Evolutionary conservation across 2,797 vertebrate genomes (phyloP), one percentile per base, ranked within the genome.

Genomic region (Parambassis ranga): DNA sequence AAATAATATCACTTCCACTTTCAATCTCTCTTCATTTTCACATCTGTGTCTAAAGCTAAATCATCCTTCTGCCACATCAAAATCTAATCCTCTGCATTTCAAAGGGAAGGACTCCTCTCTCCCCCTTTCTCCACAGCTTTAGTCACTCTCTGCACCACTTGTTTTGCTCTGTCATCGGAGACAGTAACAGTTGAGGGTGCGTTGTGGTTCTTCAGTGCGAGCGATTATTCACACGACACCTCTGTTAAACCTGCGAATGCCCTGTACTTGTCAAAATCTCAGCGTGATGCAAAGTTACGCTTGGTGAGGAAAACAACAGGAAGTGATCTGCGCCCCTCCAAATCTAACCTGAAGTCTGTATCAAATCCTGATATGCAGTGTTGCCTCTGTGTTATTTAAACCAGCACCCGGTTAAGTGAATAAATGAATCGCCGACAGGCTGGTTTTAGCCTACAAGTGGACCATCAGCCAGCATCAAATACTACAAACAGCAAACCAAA

Each of bases 251-350:
- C 65, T 19, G 75, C 1, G 69, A 87, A 69, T 74, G 71, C 63
- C 69, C 66, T 79, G 77, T 81, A 80, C 75, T 79, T 84, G 73
- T 82, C 65, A 79, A 72, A 75, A 75, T 71, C 64, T 50, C 72
- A 71, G 58, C n/a, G 43, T 64, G 72, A 75, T 58, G 60, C 58
- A 57, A 36, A 76, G 49, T 60, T 66, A 69, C 10, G 13, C 59
- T 55, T 8, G 1, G 48, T 8, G 3, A 48, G 22, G 35, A 41
- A n/a, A 10, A 57, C 10, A 11, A 36, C 7, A 3, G 33, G 14
- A 26, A 52, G 44, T 38, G 51, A 67, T 37, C 50, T n/a, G 19
- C 35, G 35, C 11, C 28, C 18, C 37, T 51, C 19, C 10, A 46
- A 42, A 49, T 44, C 24, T 43, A 14, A 32, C 20, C 50, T 36